Percentiles rank a stretch among this genome's conserved stretches.
phyloP scores from a whole-genome alignment of 2,888 invertebrate genomes.

The Priocnemis perturbator region DNA sequence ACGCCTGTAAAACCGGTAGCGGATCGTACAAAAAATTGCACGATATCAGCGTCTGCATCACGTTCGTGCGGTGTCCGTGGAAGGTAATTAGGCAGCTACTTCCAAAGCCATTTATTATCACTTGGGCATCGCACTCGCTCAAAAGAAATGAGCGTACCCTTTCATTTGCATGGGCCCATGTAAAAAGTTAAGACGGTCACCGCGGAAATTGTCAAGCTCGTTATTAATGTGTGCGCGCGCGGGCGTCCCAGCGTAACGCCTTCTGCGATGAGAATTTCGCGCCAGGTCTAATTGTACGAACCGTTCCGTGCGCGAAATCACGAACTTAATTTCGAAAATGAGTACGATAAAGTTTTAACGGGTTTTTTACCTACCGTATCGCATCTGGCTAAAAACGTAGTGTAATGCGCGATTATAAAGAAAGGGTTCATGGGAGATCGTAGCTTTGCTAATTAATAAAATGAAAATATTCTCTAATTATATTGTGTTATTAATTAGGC shows the following conservation, averaged over 20 bases:
- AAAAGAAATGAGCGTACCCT: constrained; percentile 46
- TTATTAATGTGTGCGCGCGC: constrained; percentile 21
- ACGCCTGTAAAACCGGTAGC: constrained; percentile 42
- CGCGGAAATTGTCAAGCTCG: constrained; percentile 32
- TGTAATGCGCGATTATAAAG: too few relatives aligned
- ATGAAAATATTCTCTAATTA: too few relatives aligned
- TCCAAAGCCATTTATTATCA: constrained; percentile 60
- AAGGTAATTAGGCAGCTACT: constrained; percentile 55
- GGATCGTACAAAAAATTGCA: constrained; percentile 34
- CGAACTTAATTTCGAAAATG: background rate
- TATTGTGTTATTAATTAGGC: too few relatives aligned
- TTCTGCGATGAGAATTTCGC: background rate
- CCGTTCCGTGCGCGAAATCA: background rate
- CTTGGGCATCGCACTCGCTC: constrained; percentile 46
- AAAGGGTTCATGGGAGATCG: too few relatives aligned
- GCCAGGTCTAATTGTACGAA: background rate
- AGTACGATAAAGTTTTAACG: background rate
- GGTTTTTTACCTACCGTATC: too few relatives aligned
- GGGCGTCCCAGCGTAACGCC: background rate
- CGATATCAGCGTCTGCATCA: constrained; percentile 47
- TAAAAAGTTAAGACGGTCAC: constrained; percentile 38
- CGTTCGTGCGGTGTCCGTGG: constrained; percentile 40
- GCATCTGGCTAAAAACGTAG: too few relatives aligned
- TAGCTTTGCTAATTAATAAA: too few relatives aligned
- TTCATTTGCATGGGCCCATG: constrained; percentile 45